phyloP scores from a whole-genome alignment of 2,113 vertebrate species.

The Platysternon megacephalum region DNA sequence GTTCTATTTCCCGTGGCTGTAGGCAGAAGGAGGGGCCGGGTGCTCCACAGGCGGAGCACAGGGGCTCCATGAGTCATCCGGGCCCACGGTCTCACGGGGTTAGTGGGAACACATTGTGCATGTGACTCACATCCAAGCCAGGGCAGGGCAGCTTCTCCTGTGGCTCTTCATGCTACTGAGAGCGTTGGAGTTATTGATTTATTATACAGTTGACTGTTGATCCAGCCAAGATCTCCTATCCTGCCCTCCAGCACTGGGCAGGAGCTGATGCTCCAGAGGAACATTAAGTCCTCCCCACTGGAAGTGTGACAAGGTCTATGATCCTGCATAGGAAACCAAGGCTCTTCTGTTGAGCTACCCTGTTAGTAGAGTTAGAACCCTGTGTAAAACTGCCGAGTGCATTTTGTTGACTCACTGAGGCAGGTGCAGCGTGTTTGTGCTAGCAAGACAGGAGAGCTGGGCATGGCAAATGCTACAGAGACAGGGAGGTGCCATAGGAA shows the following conservation, averaged over 20 bases:
- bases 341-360: background rate
- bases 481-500: background rate
- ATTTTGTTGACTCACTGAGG: background rate
- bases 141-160: background rate
- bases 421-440: background rate
- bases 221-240: background rate
- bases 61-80: background rate
- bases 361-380: background rate
- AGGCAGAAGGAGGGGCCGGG: background rate
- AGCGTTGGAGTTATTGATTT: background rate
- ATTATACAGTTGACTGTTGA: background rate
- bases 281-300: background rate
- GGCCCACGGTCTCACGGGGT: background rate
- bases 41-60: background rate
- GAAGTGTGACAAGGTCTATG: background rate
- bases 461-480: conserved; percentile 29
- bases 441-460: background rate
- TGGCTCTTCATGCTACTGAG: background rate
- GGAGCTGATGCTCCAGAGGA: background rate
- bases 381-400: background rate
- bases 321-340: background rate
- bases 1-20: background rate
- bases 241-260: background rate
- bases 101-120: conserved; percentile 42
- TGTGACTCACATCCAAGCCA: conserved; percentile 14